A percentile compares a stretch with the other conserved stretches of the same genome.
These are phyloP conservation scores for Puffinus mauretanicus DNA, from an alignment of 2,113 vertebrate genomes.

Conservation along the genomic window DNA sequence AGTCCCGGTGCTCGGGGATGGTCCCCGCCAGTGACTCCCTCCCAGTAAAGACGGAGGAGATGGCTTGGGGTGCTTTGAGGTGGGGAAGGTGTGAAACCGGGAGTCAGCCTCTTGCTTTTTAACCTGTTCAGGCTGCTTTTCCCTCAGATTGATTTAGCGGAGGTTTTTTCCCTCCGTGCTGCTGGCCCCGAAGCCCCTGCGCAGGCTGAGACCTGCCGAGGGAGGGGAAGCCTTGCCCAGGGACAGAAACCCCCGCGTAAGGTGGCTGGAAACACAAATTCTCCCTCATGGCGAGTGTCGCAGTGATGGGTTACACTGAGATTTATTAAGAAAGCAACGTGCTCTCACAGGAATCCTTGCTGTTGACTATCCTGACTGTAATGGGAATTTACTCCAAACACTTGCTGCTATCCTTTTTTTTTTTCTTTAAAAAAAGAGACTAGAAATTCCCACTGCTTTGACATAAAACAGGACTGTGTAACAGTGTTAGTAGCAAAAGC, in stretches of 20 bases:
- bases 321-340: not conserved
- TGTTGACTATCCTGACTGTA: not conserved
- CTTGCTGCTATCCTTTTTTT: not conserved
- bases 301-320: not conserved
- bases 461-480: not conserved
- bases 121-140: not conserved
- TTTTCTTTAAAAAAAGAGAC: not conserved
- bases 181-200: not conserved
- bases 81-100: not conserved
- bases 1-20: not conserved
- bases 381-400: not conserved
- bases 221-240: not conserved
- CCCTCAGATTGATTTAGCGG: not conserved
- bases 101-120: not conserved
- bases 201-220: not conserved
- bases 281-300: fast-evolving
- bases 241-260: not conserved
- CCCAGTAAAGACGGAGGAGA: not conserved
- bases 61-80: not conserved
- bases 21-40: not conserved
- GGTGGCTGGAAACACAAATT: not conserved
- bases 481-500: not conserved
- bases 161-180: not conserved
- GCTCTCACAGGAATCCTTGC: not conserved
- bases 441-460: not conserved